Conservation (phyloP, 2,888 invertebrate species). For the Uropetala carovei region DNA sequence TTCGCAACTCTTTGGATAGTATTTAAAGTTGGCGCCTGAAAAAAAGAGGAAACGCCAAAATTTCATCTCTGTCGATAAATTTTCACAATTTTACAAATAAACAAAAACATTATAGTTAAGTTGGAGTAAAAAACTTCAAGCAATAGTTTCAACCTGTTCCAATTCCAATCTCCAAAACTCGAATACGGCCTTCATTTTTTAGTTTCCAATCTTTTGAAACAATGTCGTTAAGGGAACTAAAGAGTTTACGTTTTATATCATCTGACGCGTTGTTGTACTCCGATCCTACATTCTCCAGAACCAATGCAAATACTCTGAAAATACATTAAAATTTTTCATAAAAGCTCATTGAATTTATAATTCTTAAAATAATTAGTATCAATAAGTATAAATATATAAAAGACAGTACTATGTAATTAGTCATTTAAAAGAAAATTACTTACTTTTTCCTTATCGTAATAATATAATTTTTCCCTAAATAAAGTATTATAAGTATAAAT, state of each 20-base stretch:
- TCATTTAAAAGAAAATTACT: neutral
- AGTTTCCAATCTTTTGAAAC: slow-evolving; percentile 54
- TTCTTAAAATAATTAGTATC: neutral
- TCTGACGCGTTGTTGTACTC: slow-evolving; percentile 23
- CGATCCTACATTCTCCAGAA: neutral
- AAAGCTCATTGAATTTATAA: neutral
- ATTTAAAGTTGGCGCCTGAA: slow-evolving; percentile 64
- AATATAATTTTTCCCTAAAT: slow-evolving; percentile 32
- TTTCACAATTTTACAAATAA: neutral
- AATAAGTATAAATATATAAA: neutral
- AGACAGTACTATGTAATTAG: neutral
- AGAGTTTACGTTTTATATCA: slow-evolving; percentile 41
- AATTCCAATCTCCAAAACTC: slow-evolving; percentile 57
- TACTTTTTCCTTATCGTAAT: slow-evolving; percentile 41
- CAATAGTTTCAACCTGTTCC: slow-evolving; percentile 45
- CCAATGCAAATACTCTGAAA: slow-evolving; percentile 32
- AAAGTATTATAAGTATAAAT: slow-evolving; percentile 3
- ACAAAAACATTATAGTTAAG: neutral
- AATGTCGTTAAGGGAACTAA: slow-evolving; percentile 32
- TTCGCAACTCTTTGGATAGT: slow-evolving; percentile 52
- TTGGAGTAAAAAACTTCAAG: neutral
- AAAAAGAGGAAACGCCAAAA: neutral
- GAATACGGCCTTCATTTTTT: slow-evolving; percentile 59
- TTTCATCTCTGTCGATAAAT: neutral
- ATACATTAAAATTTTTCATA: neutral